A percentile compares a stretch with the other conserved stretches of the same genome.
These are phyloP conservation scores for Silurus glanis DNA, from an alignment of 2,113 vertebrate genomes.

Conservation along the genomic window DNA sequence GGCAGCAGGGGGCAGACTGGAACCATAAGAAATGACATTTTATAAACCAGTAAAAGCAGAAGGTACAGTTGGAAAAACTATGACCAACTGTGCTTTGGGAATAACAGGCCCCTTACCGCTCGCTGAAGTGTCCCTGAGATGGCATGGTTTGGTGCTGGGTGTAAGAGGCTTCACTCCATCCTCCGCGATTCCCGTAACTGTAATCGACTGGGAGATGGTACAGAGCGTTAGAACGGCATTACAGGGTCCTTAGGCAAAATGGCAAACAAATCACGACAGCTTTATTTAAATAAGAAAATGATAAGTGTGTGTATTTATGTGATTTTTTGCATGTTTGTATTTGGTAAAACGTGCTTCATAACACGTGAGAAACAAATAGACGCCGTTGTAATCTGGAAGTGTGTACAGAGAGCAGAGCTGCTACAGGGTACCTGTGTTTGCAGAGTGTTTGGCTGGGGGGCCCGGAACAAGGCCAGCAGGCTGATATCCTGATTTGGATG, in stretches of 20 bases:
- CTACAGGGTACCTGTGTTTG: conserved; percentile 77
- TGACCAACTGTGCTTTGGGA: neutral
- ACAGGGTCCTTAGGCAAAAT: neutral
- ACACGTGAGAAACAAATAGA: neutral
- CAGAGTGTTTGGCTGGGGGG: conserved; percentile 81
- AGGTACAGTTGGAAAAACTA: neutral
- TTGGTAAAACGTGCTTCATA: neutral
- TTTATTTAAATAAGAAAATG: neutral
- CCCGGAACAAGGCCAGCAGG: conserved; percentile 85
- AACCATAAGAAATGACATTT: neutral
- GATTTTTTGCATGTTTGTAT: neutral
- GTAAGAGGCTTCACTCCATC: conserved; percentile 85
- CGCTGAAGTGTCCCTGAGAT: conserved; percentile 93
- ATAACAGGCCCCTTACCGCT: conserved; percentile 75
- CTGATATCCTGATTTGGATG: conserved; percentile 91
- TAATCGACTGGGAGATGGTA: conserved; percentile 75
- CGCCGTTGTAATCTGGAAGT: neutral
- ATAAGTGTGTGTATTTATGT: neutral
- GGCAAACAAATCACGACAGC: neutral
- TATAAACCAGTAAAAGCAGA: neutral
- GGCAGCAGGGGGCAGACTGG: conserved; percentile 79
- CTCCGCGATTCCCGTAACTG: conserved; percentile 82
- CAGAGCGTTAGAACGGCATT: neutral
- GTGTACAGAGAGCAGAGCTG: neutral
- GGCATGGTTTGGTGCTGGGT: conserved; percentile 82